These are phyloP conservation scores for Taxidea taxus DNA, from an alignment of 2,113 vertebrate genomes.

Conservation along the genomic window DNA sequence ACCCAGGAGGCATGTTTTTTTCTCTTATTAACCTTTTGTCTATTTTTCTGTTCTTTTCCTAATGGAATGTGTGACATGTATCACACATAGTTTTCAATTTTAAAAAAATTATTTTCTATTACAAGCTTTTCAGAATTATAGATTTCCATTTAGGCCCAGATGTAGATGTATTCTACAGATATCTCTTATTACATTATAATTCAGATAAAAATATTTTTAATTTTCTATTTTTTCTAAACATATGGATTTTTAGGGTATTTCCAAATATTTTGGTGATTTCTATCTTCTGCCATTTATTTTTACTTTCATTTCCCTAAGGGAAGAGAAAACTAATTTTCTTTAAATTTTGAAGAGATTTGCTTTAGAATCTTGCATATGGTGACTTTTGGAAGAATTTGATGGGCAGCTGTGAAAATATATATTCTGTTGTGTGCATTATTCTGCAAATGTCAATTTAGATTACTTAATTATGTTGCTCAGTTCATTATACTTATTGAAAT, in stretches of 20 bases:
- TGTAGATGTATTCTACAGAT: not conserved
- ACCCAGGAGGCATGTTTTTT: not conserved
- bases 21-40: not conserved
- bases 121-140: not conserved
- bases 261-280: not conserved
- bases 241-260: not conserved
- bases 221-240: not conserved
- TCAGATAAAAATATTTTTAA: not conserved
- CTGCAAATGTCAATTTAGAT: not conserved
- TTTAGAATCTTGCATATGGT: not conserved
- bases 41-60: not conserved
- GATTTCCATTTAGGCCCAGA: not conserved
- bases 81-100: not conserved
- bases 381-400: not conserved
- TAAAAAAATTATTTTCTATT: not conserved
- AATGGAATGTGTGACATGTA: not conserved
- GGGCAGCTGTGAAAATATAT: not conserved
- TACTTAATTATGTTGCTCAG: not conserved
- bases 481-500: not conserved
- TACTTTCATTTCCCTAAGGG: not conserved
- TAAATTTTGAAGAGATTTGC: not conserved
- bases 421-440: not conserved
- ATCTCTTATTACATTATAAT: not conserved
- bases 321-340: not conserved
- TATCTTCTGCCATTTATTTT: not conserved